Evolutionary conservation across 2,113 vertebrate species (phyloP).

Genomic region (Mionectes macconnelli): DNA sequence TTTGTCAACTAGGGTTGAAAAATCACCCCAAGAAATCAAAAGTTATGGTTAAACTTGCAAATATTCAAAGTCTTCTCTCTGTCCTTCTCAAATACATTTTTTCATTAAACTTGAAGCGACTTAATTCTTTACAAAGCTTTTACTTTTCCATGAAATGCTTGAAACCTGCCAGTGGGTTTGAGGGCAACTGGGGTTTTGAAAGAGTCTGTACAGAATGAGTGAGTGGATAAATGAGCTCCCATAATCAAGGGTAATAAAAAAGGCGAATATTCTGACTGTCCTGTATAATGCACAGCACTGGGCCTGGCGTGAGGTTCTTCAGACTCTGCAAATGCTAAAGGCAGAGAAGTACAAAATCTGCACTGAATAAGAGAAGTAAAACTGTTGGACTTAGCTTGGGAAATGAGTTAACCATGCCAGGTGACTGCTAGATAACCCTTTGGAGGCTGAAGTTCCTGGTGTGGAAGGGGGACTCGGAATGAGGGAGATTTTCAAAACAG

Average conservation of each 20-base stretch:
- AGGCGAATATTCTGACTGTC: background rate
- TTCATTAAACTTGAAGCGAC: background rate
- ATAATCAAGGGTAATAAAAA: background rate
- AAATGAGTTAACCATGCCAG: background rate
- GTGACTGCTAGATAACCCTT: background rate
- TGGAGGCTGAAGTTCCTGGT: background rate
- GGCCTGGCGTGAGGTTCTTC: accelerated
- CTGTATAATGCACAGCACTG: background rate
- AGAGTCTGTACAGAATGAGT: background rate
- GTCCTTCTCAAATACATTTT: background rate
- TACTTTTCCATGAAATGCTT: background rate
- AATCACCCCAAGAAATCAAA: background rate
- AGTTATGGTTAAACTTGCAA: background rate
- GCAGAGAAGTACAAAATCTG: background rate
- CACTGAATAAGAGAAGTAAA: background rate
- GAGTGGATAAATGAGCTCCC: background rate
- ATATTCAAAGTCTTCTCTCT: background rate
- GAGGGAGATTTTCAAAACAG: background rate
- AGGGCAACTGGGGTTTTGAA: background rate
- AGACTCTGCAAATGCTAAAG: background rate
- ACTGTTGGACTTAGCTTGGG: background rate
- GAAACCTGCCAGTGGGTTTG: background rate
- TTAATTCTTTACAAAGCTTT: background rate
- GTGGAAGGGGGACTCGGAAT: background rate
- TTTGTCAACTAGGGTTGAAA: background rate